Evolutionary conservation across 2,797 vertebrate genomes (phyloP).

Genomic region (Sandelia bainsii): DNA sequence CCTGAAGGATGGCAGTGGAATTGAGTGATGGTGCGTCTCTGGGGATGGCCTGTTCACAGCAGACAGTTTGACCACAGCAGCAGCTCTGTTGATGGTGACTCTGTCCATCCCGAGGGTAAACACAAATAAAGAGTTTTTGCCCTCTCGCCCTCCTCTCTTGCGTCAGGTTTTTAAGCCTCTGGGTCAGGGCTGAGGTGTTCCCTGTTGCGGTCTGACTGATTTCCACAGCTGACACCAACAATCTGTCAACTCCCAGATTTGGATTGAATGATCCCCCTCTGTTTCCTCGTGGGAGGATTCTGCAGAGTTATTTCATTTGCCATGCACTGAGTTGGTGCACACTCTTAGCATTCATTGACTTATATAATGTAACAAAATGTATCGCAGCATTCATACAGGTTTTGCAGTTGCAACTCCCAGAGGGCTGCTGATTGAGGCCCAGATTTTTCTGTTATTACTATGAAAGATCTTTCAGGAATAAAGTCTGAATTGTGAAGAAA

Average conservation of each 20-base stretch:
- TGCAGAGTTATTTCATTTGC: conserved; percentile 22
- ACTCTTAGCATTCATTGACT: conserved; percentile 32
- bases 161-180: neutral
- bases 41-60: neutral
- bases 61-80: conserved; percentile 2
- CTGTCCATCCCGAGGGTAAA: neutral
- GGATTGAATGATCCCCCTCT: conserved; percentile 34
- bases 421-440: neutral
- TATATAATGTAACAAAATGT: conserved; percentile 16
- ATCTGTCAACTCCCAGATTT: conserved; percentile 37
- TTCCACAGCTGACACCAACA: conserved; percentile 41
- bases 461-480: neutral
- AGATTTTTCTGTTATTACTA: neutral
- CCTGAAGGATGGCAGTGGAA: conserved; percentile 8
- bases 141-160: neutral
- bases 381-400: conserved; percentile 6
- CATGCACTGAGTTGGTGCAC: conserved; percentile 26
- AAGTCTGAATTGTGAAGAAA: neutral
- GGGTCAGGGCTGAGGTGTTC: conserved; percentile 21
- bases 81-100: conserved; percentile 27
- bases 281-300: conserved; percentile 13
- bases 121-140: conserved; percentile 26
- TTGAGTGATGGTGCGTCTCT: conserved; percentile 2
- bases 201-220: conserved; percentile 31
- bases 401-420: neutral